Base-by-base conservation (phyloP, 2,113 vertebrate genomes). In the Balaenoptera acutorostrata region DNA sequence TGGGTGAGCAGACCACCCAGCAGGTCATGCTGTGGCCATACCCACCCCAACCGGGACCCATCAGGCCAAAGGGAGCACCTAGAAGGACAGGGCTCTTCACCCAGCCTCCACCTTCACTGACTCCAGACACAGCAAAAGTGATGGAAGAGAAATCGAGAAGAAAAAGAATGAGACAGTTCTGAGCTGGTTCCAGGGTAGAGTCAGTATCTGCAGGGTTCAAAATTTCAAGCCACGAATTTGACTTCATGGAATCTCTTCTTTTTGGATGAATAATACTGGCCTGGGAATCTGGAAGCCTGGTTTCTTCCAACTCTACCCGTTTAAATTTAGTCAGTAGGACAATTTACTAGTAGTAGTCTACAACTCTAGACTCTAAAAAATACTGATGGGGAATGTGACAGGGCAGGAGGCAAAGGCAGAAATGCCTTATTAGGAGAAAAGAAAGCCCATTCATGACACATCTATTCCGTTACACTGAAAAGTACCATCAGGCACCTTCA, bases 281-380 rank as follows among this genome's bases (percentile, higher is more conserved):
- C 20, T 21, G 23, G 49, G 68, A 77, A 41, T 80, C 72, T 21
- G 36, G 18, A 66, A 72, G 33, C 74, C 69, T 46, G 8, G 44
- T 20, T 82, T 29, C 52, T 78, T 44, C 49, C 4, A 59, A 68
- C 61, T 41, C 10, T 0, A 36, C 23, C 49, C 46, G 39, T n/a
- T 93, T 69, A 44, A 81, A 44, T 84, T 23, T 7, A 36, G 75
- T 46, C 90, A 21, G 20, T 21, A 88, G 83, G 82, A 66, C n/a
- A 36, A 59, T 13, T 27, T 29, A 31, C 39, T n/a, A 20, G 49
- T 23, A 46, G 15, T 2, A 52, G 81, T 61, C 25, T 44, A 7
- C 0, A 55, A 55, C 39, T 55, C 29, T 9, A 61, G 36, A 21
- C 29, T 59, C 44, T 10, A 27, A 31, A 21, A 77, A 68, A 29